Percentiles rank a stretch among this genome's conserved stretches.
These are phyloP conservation scores for Zophobas morio DNA, from an alignment of 1,140 invertebrate genomes.

Conservation along the genomic window DNA sequence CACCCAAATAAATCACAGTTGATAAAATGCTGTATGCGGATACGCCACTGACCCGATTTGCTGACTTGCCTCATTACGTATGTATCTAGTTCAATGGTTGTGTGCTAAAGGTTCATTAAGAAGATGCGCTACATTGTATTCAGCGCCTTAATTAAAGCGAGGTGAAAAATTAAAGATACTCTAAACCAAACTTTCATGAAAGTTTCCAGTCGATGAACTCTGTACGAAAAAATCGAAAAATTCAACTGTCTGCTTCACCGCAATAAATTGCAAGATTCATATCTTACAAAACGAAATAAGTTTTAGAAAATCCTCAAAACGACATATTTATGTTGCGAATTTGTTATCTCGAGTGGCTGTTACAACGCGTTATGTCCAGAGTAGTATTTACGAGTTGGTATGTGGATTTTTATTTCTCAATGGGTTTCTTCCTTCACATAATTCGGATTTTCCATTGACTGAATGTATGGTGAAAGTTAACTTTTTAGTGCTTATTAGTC, in stretches of 20 bases:
- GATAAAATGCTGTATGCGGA: background rate
- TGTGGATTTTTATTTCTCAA: background rate
- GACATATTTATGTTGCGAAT: constrained; percentile 3
- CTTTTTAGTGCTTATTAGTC: too few species aligned
- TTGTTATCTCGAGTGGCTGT: background rate
- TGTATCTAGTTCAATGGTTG: constrained; percentile 35
- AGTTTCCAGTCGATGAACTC: constrained; percentile 6
- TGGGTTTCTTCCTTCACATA: background rate
- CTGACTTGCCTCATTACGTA: constrained; percentile 13
- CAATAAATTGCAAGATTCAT: constrained; percentile 14
- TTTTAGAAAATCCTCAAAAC: constrained; percentile 5
- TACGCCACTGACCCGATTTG: constrained; percentile 24
- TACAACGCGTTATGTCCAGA: background rate
- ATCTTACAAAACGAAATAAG: constrained; percentile 13
- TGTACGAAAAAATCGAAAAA: background rate
- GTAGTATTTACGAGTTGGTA: background rate
- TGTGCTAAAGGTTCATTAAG: constrained; percentile 32
- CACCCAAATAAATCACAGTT: too few species aligned
- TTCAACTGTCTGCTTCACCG: background rate
- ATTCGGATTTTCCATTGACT: too few species aligned
- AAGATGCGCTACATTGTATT: constrained; percentile 26
- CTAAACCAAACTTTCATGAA: background rate
- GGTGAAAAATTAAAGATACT: too few species aligned
- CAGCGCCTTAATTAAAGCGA: background rate
- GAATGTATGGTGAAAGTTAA: too few species aligned